Percentiles rank a stretch among this genome's conserved stretches.
Conservation (phyloP, 2,797 vertebrate genomes). For the Crocodylus rhombifer region DNA sequence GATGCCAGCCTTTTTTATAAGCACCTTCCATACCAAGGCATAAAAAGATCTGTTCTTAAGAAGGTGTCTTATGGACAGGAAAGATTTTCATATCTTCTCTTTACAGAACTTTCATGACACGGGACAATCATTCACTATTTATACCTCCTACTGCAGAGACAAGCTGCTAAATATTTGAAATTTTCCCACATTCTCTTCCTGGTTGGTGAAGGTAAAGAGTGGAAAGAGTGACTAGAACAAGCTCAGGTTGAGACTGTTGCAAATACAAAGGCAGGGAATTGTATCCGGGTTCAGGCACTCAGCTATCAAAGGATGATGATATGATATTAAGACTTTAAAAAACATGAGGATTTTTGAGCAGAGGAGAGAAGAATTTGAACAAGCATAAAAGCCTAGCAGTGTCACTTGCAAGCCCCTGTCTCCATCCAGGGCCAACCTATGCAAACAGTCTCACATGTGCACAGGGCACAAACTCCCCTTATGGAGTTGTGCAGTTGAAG, state of each 20-base stretch:
- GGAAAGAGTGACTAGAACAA: not conserved
- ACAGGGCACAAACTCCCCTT: not conserved
- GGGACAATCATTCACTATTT: slow-evolving; percentile 25
- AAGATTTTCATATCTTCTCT: not conserved
- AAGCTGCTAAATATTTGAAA: not conserved
- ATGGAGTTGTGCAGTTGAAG: not conserved
- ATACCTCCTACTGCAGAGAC: not conserved
- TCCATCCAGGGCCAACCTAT: not conserved
- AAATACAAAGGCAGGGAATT: not conserved
- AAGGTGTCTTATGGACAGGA: not conserved
- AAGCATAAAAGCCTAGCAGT: not conserved
- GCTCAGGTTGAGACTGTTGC: rapidly evolving
- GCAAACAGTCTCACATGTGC: not conserved
- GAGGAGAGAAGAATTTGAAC: not conserved
- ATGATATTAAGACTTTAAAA: rapidly evolving
- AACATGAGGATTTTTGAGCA: not conserved
- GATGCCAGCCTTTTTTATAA: not conserved
- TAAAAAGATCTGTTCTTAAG: not conserved
- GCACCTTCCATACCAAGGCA: rapidly evolving
- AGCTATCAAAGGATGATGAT: rapidly evolving
- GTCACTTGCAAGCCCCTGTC: rapidly evolving
- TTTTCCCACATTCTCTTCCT: not conserved
- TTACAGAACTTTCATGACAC: not conserved
- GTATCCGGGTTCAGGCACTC: not conserved
- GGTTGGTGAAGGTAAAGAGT: not conserved